Evolutionary conservation across 2,113 vertebrate genomes (phyloP), one percentile per base, ranked within the genome.

Genomic region (Dendropsophus ebraccatus): DNA sequence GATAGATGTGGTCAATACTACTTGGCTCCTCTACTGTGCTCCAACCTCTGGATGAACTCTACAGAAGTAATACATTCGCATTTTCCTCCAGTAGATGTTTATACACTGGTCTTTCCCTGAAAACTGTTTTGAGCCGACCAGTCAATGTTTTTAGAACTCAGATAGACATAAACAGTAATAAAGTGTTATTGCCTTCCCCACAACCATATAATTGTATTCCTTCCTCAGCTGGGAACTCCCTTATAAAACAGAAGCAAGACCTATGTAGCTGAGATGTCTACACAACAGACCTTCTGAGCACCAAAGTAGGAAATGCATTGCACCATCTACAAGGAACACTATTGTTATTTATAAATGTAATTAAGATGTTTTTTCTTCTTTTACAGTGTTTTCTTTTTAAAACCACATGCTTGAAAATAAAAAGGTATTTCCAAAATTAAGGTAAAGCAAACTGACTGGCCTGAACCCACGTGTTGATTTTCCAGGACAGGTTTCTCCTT

Each of bases 101-200:
- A 80, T 50, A 73, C 49, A 67, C 87, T 85, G 88, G 80, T 88
- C 88, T 89, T 70, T 28, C 67, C 72, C 16, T 80, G 47, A 77
- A 83, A 88, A 89, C 81, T 49, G 88, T 69, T n/a, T 47, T 45
- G 82, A n/a, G 83, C 84, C 47, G 87, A 8, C 89, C n/a, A 65
- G 35, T 85, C 77, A 50, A 65, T 90, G 70, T 87, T 91, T 88
- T 83, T 72, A 90, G 78, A 47, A 73, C 50, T 21, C 60, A 54
- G 87, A 84, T 25, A 95, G 92, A 92, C 90, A 88, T 90, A 93
- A 93, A 93, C 90, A 94, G 91, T 90, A 94, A 93, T 91, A 91
- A 92, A 91, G 23, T 91, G 87, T 89, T 88, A 74, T 58, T 88
- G 86, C 25, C 49, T 77, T 83, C 84, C 37, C 85, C 81, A 93